Conservation (phyloP, 1,140 invertebrate genomes). For the Akabosia matsudoensis region DNA sequence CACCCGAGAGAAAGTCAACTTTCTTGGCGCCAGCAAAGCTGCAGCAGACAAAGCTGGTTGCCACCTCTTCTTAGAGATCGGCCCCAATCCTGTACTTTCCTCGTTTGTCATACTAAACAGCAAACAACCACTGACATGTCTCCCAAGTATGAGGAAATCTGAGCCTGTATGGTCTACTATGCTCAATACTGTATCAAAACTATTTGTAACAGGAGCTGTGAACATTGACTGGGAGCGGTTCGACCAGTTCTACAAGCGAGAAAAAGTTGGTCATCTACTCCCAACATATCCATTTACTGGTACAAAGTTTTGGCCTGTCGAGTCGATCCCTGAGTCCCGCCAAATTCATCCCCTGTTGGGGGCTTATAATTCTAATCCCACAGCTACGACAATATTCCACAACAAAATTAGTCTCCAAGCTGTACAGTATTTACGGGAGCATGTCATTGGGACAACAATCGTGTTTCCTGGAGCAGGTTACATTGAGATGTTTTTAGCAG, state of each 20-base stretch:
- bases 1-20: constrained; percentile 15
- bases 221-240: constrained; percentile 31
- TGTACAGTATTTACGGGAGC: constrained; percentile 26
- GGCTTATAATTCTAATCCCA: not conserved
- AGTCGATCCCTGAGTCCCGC: no score
- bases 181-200: constrained; percentile 5
- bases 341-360: constrained; percentile 34
- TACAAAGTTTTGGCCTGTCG: constrained; percentile 26
- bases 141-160: constrained; percentile 30
- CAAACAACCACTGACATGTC: not conserved
- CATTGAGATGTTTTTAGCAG: constrained; percentile 31
- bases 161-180: constrained; percentile 28
- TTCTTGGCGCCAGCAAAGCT: constrained; percentile 21
- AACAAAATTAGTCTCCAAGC: constrained; percentile 13
- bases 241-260: constrained; percentile 4
- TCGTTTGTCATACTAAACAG: not conserved
- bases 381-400: constrained; percentile 4
- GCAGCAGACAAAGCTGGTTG: not conserved
- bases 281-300: constrained; percentile 33
- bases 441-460: constrained; percentile 25
- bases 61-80: not conserved
- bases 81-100: constrained; percentile 3
- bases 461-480: constrained; percentile 34
- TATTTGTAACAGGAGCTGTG: constrained; percentile 25
- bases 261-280: constrained; percentile 13